These are phyloP conservation scores for Fistularia commersonii DNA, from an alignment of 2,797 vertebrate genomes.

Conservation along the genomic window DNA sequence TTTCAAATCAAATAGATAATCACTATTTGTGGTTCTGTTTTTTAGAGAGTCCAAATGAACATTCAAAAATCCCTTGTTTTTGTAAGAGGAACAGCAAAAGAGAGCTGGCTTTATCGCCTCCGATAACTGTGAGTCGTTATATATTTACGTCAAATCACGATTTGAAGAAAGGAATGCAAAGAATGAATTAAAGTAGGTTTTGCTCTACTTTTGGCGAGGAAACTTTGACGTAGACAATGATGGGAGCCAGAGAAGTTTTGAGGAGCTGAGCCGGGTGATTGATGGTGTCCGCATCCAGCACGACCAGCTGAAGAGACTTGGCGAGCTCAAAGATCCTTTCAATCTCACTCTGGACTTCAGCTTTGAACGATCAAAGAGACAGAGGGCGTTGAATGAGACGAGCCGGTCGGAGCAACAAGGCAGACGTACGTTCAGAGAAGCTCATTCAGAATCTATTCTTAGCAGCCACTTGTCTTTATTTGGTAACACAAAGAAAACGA, in stretches of 20 bases:
- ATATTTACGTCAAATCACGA: no score
- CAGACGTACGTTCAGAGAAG: constrained; percentile 10
- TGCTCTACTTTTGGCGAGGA: constrained; percentile 89
- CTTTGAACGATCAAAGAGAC: constrained; percentile 60
- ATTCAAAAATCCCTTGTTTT: no score
- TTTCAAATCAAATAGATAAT: no score
- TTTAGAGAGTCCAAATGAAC: no score
- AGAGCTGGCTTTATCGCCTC: no score
- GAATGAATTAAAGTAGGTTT: background rate
- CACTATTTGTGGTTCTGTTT: no score
- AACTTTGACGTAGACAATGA: constrained; percentile 95
- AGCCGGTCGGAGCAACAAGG: constrained; percentile 6
- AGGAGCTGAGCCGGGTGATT: constrained; percentile 92
- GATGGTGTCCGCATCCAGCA: constrained; percentile 94
- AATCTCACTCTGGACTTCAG: constrained; percentile 95
- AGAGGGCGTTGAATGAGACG: background rate
- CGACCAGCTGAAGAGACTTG: constrained; percentile 92
- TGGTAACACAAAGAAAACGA: constrained; percentile 7
- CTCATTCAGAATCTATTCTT: constrained; percentile 34
- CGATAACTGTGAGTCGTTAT: no score
- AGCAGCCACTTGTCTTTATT: constrained; percentile 39
- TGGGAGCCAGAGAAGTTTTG: constrained; percentile 94
- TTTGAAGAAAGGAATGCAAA: no score
- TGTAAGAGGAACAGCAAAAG: no score
- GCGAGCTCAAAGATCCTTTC: constrained; percentile 96